Evolutionary conservation across 2,888 invertebrate species (phyloP).

Genomic region (Osmoderma eremita): DNA sequence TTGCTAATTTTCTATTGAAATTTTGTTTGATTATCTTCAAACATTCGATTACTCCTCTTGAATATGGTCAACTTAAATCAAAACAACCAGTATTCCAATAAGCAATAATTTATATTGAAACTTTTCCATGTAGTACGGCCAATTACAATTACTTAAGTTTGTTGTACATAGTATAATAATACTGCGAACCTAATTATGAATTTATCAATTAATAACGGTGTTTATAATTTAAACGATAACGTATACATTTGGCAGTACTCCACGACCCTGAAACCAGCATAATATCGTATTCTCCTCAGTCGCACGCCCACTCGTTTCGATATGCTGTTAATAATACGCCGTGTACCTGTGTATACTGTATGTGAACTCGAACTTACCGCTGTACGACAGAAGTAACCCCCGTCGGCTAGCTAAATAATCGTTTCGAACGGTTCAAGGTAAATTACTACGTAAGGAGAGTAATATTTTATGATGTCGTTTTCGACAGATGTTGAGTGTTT

Average conservation of each 20-base stretch:
- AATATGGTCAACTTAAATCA: too few species aligned
- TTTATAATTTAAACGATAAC: neutral
- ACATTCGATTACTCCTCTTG: too few species aligned
- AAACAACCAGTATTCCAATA: too few species aligned
- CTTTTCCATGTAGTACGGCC: too few species aligned
- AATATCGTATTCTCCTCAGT: neutral
- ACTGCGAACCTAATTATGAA: too few species aligned
- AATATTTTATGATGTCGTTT: constrained; percentile 27
- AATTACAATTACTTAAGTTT: too few species aligned
- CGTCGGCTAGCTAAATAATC: constrained; percentile 2
- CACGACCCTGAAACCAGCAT: neutral
- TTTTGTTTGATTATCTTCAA: too few species aligned
- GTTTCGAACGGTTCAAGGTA: constrained; percentile 23
- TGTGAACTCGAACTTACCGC: neutral
- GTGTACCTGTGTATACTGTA: neutral
- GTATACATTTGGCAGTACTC: neutral
- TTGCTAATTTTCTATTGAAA: too few species aligned
- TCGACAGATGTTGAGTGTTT: neutral
- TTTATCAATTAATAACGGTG: neutral
- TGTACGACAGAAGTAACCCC: constrained; percentile 6
- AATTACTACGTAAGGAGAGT: constrained; percentile 17
- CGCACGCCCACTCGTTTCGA: constrained; percentile 10
- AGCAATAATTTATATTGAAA: too few species aligned
- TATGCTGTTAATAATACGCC: constrained; percentile 1
- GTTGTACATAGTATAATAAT: too few species aligned